Evolutionary conservation across 2,797 vertebrate genomes (phyloP), one percentile per base, ranked within the genome.

Genomic region (Gorsachius magnificus): DNA sequence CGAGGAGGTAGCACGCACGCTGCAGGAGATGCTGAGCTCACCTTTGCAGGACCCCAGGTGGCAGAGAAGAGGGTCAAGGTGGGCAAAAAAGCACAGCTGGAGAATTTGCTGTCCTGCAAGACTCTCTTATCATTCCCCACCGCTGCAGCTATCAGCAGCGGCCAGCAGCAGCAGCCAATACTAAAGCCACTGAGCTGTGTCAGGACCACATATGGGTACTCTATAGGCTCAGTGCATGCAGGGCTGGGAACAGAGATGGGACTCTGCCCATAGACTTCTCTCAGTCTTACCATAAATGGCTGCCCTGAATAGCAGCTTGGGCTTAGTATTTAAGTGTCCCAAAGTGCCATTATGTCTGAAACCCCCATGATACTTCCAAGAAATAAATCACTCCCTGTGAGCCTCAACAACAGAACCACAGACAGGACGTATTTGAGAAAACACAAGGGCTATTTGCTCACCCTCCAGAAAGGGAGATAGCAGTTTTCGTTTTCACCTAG

Each of bases 401-500:
- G 61, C 43, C 54, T 68, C 19, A 5, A 83, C 51, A 92, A 60
- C 70, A 76, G 78, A 84, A 84, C 26, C 0, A 2, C 21, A 82
- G 64, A 82, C 12, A 69, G 51, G 16, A 36, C 1, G 1, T 51
- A 56, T 63, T 28, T 71, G 26, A 95, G 81, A 93, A 93, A 95
- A 92, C 57, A 89, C 69, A 71, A 86, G 58, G 35, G 72, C 61
- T 94, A 57, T 83, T 87, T 78, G 29, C 81, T 89, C 20, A 15
- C n/a, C 48, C 65, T 83, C 36, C 50, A 81, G 61, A 83, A 91
- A 87, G 54, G 61, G 24, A 81, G 46, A 61, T 5, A 54, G 72
- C 68, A 86, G n/a, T 69, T 92, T 89, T n/a, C 88, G 78, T 66
- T 93, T 80, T 85, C 89, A 86, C 76, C 79, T 87, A 54, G 69